A percentile compares a stretch with the other conserved stretches of the same genome.
These are phyloP conservation scores for Labia minor DNA, from an alignment of 2,888 invertebrate genomes.

Conservation along the genomic window DNA sequence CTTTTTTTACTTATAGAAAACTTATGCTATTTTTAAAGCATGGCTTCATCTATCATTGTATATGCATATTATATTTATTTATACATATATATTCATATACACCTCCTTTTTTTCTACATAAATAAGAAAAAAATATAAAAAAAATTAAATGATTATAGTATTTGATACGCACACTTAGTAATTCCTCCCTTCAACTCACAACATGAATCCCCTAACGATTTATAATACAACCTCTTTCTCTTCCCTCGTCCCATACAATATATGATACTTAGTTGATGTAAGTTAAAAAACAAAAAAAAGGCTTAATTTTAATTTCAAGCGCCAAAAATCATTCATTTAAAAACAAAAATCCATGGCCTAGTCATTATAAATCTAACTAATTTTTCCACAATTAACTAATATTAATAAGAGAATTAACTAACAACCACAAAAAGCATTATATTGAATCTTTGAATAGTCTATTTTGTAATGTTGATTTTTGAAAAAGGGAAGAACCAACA, in stretches of 20 bases:
- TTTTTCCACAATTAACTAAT: no score
- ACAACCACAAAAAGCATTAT: no score
- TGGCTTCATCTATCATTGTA: not conserved
- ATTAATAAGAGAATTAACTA: no score
- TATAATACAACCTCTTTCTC: no score
- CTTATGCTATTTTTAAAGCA: not conserved
- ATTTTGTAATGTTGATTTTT: no score
- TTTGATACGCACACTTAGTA: not conserved
- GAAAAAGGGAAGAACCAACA: no score
- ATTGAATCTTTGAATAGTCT: no score
- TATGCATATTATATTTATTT: not conserved
- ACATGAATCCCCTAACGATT: no score
- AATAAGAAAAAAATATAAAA: not conserved
- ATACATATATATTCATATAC: not conserved
- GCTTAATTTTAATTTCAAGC: not conserved
- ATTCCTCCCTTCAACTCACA: no score
- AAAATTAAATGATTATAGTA: not conserved
- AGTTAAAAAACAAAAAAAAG: no score
- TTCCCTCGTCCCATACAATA: no score
- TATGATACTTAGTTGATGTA: not conserved
- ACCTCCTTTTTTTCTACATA: not conserved
- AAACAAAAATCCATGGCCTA: slow-evolving; percentile 1
- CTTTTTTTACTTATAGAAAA: no score
- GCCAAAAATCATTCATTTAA: not conserved
- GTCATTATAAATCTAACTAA: not conserved